Evolutionary conservation across 2,888 invertebrate genomes (phyloP).

Genomic region (Caenorhabditis parvicauda): DNA sequence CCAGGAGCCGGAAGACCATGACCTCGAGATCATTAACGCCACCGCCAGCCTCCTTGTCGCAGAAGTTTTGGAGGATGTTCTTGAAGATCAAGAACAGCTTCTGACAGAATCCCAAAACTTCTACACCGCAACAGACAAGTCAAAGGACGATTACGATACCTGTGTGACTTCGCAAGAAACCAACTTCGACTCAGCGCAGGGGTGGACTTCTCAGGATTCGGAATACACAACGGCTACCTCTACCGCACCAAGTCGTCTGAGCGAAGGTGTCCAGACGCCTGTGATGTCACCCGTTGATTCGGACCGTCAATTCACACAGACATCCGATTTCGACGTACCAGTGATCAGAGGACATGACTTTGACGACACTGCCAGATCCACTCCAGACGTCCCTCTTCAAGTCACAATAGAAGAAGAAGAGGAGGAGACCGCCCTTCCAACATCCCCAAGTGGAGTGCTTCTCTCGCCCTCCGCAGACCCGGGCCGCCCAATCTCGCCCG

Average conservation of each 20-base stretch:
- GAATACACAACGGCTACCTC: conserved; percentile 44
- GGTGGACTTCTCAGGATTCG: conserved; percentile 45
- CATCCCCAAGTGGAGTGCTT: conserved; percentile 39
- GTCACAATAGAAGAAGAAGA: conserved; percentile 37
- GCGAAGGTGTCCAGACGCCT: conserved; percentile 25
- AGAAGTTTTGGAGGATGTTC: conserved; percentile 30
- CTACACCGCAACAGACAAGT: conserved; percentile 35
- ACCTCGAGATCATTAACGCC: conserved; percentile 17
- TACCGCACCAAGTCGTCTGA: conserved; percentile 26
- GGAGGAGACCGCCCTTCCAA: conserved; percentile 30
- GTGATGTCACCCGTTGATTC: conserved; percentile 48
- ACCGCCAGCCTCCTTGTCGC: conserved; percentile 25
- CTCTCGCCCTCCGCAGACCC: conserved; percentile 37
- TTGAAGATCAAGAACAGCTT: conserved; percentile 19
- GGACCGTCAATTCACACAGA: conserved; percentile 42
- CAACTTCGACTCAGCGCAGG: conserved; percentile 42
- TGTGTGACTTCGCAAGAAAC: conserved; percentile 48
- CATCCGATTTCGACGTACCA: conserved; percentile 33
- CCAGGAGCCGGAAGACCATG: neutral
- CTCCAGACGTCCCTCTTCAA: conserved; percentile 41
- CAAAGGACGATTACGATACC: conserved; percentile 46
- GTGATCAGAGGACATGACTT: conserved; percentile 23
- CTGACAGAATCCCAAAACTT: conserved; percentile 23
- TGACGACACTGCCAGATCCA: conserved; percentile 33
- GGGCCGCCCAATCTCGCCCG: conserved; percentile 46